Conservation (phyloP, 2,113 vertebrate species). For the Gopherus evgoodei region DNA sequence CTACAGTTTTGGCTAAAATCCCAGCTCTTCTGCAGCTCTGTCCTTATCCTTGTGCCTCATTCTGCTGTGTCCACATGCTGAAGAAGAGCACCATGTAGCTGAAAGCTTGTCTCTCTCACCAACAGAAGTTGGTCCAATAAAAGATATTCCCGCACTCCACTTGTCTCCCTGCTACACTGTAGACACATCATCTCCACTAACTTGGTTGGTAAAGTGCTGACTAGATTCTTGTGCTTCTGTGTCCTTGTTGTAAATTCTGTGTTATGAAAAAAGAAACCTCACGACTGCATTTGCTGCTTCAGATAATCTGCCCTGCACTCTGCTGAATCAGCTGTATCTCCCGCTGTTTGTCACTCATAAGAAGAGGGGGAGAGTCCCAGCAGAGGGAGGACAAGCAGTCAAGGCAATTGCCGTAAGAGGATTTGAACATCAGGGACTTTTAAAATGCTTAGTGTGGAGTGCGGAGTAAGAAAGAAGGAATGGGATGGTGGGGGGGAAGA, state of each 20-base stretch:
- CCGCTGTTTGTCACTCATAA: neutral
- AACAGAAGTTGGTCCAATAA: neutral
- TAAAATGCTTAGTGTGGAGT: neutral
- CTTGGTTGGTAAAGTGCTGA: neutral
- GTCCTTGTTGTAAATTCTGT: neutral
- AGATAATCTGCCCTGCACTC: constrained; percentile 17
- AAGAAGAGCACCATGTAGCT: neutral
- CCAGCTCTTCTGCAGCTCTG: neutral
- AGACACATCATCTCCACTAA: neutral
- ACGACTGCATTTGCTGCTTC: neutral
- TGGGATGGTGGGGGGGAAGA: neutral
- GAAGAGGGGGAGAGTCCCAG: accelerated
- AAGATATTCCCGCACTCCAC: neutral
- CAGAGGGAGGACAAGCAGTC: constrained; percentile 21
- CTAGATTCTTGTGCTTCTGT: neutral
- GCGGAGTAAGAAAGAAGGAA: neutral
- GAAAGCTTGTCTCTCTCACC: neutral
- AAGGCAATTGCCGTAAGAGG: neutral
- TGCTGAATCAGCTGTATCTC: neutral
- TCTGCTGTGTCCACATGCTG: neutral
- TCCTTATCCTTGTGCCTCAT: neutral
- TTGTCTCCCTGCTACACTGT: neutral
- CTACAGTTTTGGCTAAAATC: neutral
- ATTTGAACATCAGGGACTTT: neutral
- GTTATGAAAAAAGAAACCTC: neutral